A percentile compares a stretch with the other conserved stretches of the same genome.
Conservation (phyloP, 2,888 invertebrate species). For the Hirtodrosophila histrioides region DNA sequence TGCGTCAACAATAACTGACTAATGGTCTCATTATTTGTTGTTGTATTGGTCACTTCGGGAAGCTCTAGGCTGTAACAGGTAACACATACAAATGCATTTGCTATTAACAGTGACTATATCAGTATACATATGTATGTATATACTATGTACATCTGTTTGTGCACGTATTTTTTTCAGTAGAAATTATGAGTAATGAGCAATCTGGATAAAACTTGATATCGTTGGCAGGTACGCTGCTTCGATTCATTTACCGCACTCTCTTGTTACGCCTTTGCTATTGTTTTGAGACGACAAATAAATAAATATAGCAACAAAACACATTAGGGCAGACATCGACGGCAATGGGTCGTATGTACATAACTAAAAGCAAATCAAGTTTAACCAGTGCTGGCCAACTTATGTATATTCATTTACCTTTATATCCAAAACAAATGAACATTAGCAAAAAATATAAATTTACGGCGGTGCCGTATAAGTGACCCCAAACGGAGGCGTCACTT, state of each 20-base stretch:
- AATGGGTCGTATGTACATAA: conserved; percentile 18
- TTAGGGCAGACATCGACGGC: conserved; percentile 26
- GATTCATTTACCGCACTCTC: conserved; percentile 8
- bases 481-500: conserved; percentile 34
- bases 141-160: conserved; percentile 15
- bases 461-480: conserved; percentile 29
- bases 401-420: conserved; percentile 58
- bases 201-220: conserved; percentile 59
- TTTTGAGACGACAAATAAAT: conserved; percentile 24
- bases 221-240: conserved; percentile 14
- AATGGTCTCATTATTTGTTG: conserved; percentile 10
- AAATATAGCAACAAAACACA: conserved; percentile 48
- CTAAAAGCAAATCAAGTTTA: conserved; percentile 59
- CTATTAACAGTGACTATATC: conserved; percentile 26
- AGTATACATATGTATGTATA: background rate
- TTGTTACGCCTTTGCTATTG: conserved; percentile 26
- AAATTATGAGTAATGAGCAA: conserved; percentile 73
- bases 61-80: conserved; percentile 39
- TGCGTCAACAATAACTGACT: conserved; percentile 26
- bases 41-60: conserved; percentile 33
- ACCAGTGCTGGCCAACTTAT: conserved; percentile 51
- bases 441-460: conserved; percentile 18
- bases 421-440: conserved; percentile 42
- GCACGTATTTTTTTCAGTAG: conserved; percentile 19
- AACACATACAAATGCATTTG: conserved; percentile 30